Base-by-base conservation (phyloP, 2,888 invertebrate genomes). In the Julus scandinavius region DNA sequence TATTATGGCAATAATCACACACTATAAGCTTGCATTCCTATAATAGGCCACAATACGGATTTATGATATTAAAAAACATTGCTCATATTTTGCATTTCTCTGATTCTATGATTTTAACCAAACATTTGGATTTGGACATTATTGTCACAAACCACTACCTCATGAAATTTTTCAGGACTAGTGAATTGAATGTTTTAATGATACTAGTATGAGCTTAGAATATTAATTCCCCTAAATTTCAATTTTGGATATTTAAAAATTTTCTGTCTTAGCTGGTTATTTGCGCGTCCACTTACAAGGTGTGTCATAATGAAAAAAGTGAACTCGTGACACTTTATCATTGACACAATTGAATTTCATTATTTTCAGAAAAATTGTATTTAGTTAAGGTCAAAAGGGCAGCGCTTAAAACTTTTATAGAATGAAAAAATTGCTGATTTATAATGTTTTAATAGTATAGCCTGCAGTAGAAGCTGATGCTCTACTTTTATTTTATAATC, bases 341-440 rank as follows among this genome's bases (percentile, higher is more conserved):
- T 72, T 29, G 72, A 29, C 29, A 29, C 72, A 72, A n/a, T 29
- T 72, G 72, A 72, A 72, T 72, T 11, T 72, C 20, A 72, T 29
- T 29, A 29, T 72, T 54, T 72, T 72, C 29, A 63, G 3, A 5
- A 72, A 72, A 72, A 72, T 29, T 72, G 2, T 9, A 29, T 29
- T 72, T n/a, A 3, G 72, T 29, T 72, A n/a, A 20, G 72, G 72
- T 72, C 72, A 72, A 72, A 29, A 20, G 72, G 72, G 72, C 72
- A 72, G 17, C 72, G 20, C 9, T 7, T 9, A 9, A 72, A 72
- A 29, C n/a, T 17, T 2, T 6, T 11, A 17, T 0, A 4, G 58
- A 58, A 58, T 58, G 63, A 3, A 63, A n/a, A 5, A 2, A 72
- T 72, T 72, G 3, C 5, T 72, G 29, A 72, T 5, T 29, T 20